Evolutionary conservation across 2,113 vertebrate species (phyloP).

Genomic region (Penelope pileata): DNA sequence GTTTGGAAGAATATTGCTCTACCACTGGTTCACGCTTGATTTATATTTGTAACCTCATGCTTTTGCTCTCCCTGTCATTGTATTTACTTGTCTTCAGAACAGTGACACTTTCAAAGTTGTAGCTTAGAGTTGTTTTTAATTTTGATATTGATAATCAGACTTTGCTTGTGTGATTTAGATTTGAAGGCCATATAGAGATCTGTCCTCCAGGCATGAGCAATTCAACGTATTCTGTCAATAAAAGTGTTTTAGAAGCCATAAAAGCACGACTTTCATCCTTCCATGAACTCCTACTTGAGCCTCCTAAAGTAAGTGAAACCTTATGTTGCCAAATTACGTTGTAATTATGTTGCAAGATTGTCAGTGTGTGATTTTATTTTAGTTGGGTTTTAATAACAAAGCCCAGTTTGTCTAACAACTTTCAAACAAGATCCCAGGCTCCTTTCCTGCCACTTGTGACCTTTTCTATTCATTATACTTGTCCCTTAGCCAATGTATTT

Average conservation of each 20-base stretch:
- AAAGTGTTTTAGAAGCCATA: conserved; percentile 95
- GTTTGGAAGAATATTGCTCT: not conserved
- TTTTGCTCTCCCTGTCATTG: not conserved
- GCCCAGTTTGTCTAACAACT: not conserved
- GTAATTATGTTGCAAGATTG: not conserved
- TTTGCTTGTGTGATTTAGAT: conserved; percentile 74
- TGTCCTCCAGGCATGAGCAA: conserved; percentile 94
- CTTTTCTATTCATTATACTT: not conserved
- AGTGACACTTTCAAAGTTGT: not conserved
- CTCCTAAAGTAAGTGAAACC: conserved; percentile 88
- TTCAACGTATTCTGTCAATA: conserved; percentile 91
- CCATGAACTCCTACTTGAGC: conserved; percentile 94
- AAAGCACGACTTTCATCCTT: conserved; percentile 92
- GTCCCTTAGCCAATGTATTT: not conserved
- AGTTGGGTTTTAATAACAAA: not conserved
- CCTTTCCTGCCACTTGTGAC: not conserved
- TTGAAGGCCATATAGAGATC: conserved; percentile 95
- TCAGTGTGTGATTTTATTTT: not conserved
- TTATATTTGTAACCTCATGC: not conserved
- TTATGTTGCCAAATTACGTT: not conserved
- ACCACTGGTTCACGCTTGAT: not conserved
- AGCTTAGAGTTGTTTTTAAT: not conserved
- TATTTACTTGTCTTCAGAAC: not conserved
- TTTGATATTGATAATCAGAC: not conserved
- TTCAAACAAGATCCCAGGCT: not conserved